phyloP scores from a whole-genome alignment of 1,140 invertebrate genomes.

The Drosophila willistoni region DNA sequence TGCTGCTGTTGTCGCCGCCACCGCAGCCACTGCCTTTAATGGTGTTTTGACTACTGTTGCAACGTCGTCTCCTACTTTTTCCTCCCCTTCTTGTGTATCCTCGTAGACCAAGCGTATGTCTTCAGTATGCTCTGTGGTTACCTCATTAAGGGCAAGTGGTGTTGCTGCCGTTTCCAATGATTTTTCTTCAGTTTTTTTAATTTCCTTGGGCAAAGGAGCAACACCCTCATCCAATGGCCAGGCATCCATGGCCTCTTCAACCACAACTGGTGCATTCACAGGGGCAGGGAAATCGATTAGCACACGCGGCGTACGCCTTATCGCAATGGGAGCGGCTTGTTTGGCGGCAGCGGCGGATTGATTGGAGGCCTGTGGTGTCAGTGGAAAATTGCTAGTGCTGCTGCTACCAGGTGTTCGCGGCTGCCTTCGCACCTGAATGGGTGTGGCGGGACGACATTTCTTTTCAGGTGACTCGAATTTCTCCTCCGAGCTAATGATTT shows the following conservation, averaged over 20 bases:
- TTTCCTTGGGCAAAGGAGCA: slow-evolving; percentile 21
- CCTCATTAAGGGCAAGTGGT: slow-evolving; percentile 82
- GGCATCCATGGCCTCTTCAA: slow-evolving; percentile 85
- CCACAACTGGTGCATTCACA: slow-evolving; percentile 70
- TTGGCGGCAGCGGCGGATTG: slow-evolving; percentile 39
- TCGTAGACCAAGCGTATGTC: slow-evolving; percentile 88
- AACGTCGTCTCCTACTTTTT: slow-evolving; percentile 24
- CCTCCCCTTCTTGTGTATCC: slow-evolving; percentile 82
- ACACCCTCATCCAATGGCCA: slow-evolving; percentile 83
- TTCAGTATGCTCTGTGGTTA: slow-evolving; percentile 83
- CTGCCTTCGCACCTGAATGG: slow-evolving; percentile 68
- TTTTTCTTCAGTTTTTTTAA: slow-evolving; percentile 4
- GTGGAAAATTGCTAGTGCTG: slow-evolving; percentile 35
- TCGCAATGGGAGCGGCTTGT: slow-evolving; percentile 72
- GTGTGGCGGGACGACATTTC: slow-evolving; percentile 66
- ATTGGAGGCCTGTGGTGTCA: slow-evolving; percentile 40
- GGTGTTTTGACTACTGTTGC: slow-evolving; percentile 16
- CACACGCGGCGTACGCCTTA: slow-evolving; percentile 70
- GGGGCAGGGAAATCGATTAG: slow-evolving; percentile 43
- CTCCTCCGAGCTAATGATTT: slow-evolving; percentile 79
- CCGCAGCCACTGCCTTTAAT: slow-evolving; percentile 13
- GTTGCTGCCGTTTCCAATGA: slow-evolving; percentile 54
- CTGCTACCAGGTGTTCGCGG: slow-evolving; percentile 70
- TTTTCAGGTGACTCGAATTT: slow-evolving; percentile 81
- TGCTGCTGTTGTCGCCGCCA: slow-evolving; percentile 8